Percentiles rank a stretch among this genome's conserved stretches.
phyloP scores from a whole-genome alignment of 2,888 invertebrate genomes.

The Lypha dubia region DNA sequence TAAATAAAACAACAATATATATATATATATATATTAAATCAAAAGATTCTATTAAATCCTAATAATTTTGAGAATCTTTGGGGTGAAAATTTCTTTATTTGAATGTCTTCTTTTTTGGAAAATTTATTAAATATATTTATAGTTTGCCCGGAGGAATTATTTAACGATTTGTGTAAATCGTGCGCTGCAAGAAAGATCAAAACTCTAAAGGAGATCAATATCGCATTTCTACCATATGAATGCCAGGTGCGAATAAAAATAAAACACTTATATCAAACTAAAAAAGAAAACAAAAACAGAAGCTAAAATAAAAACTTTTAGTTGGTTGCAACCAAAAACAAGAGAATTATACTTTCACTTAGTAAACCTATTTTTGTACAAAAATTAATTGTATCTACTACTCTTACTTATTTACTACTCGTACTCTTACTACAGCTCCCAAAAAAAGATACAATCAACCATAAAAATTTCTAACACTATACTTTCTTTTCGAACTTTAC shows the following conservation, averaged over 20 bases:
- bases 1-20: too few species aligned
- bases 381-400: constrained; percentile 35
- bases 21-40: too few species aligned
- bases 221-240: constrained; percentile 99
- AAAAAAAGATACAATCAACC: constrained; percentile 26
- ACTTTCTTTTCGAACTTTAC: constrained; percentile 49
- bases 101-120: constrained; percentile 43
- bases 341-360: constrained; percentile 47
- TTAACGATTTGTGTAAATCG: constrained; percentile 98
- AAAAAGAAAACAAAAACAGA: constrained; percentile 26
- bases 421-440: constrained; percentile 34
- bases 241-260: constrained; percentile 89
- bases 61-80: constrained; percentile 4
- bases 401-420: constrained; percentile 27
- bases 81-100: constrained; percentile 48
- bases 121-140: constrained; percentile 72
- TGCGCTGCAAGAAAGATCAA: constrained; percentile 97
- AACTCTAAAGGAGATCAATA: constrained; percentile 99
- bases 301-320: constrained; percentile 6
- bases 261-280: constrained; percentile 55
- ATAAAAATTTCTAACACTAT: constrained; percentile 44
- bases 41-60: not conserved
- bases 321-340: constrained; percentile 42
- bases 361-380: constrained; percentile 51
- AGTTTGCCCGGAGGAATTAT: constrained; percentile 95